phyloP scores from a whole-genome alignment of 2,113 vertebrate species.

The Tragelaphus scriptus region DNA sequence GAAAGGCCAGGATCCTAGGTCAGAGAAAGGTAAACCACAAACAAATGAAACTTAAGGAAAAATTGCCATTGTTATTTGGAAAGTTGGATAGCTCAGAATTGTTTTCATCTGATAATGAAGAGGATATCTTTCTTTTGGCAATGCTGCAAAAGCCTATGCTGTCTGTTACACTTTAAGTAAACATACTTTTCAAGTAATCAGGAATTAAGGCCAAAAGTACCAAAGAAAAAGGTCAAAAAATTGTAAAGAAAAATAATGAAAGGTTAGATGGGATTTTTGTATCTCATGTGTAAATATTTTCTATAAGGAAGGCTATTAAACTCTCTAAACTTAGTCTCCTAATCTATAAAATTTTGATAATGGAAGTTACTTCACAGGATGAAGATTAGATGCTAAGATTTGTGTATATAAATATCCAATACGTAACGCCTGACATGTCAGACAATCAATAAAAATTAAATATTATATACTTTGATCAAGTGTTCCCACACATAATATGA shows the following conservation, averaged over 20 bases:
- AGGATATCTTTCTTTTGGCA: not conserved
- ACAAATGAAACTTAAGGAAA: not conserved
- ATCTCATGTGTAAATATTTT: not conserved
- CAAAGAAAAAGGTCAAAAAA: not conserved
- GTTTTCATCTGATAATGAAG: not conserved
- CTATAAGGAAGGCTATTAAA: not conserved
- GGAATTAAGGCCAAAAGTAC: not conserved
- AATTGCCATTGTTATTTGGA: not conserved
- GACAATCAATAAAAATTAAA: not conserved
- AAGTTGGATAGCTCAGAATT: not conserved
- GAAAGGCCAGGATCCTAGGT: not conserved
- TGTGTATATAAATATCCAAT: not conserved
- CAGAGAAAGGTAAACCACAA: not conserved
- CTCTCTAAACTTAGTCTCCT: not conserved
- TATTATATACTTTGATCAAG: not conserved
- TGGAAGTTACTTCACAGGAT: not conserved
- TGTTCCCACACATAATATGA: not conserved
- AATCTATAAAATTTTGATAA: not conserved
- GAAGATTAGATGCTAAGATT: not conserved
- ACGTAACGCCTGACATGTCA: not conserved
- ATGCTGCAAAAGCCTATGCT: not conserved
- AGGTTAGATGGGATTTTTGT: not conserved
- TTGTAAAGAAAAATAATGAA: not conserved
- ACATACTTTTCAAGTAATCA: slow-evolving; percentile 2
- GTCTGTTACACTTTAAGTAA: not conserved